phyloP scores from a whole-genome alignment of 2,113 vertebrate species.

The Limanda limanda region DNA sequence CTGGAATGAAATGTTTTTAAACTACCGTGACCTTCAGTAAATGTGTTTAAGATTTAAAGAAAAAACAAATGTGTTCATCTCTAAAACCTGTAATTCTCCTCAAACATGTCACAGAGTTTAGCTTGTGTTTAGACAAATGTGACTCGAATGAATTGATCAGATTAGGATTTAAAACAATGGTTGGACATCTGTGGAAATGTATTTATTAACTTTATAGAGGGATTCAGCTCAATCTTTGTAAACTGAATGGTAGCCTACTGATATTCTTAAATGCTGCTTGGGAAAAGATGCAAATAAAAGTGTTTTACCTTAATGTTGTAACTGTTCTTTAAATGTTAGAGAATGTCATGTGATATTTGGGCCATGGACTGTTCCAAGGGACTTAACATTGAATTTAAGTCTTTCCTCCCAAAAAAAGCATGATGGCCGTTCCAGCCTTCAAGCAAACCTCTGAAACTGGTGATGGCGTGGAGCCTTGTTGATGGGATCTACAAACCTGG shows the following conservation, averaged over 20 bases:
- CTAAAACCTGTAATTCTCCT: neutral
- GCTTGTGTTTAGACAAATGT: neutral
- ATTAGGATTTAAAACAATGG: neutral
- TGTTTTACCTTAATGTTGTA: neutral
- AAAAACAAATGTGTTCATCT: neutral
- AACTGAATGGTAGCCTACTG: neutral
- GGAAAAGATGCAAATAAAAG: too few relatives aligned
- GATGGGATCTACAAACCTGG: too few relatives aligned
- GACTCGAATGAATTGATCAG: neutral
- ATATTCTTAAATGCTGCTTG: neutral
- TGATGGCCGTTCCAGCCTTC: too few relatives aligned
- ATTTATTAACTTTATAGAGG: neutral
- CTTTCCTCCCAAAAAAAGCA: too few relatives aligned
- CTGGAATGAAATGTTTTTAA: neutral
- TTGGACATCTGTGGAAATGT: neutral
- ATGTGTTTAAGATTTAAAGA: neutral
- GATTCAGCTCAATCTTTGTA: neutral
- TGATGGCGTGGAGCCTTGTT: too few relatives aligned
- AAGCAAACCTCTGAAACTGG: too few relatives aligned
- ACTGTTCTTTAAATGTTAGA: neutral
- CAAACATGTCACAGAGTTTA: neutral
- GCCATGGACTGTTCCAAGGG: too few relatives aligned
- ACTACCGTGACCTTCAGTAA: neutral
- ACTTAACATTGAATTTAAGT: too few relatives aligned
- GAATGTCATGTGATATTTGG: neutral